A percentile compares a stretch with the other conserved stretches of the same genome.
These are phyloP conservation scores for Motacilla tschutschensis DNA, from an alignment of 2,113 vertebrate genomes.

Conservation along the genomic window DNA sequence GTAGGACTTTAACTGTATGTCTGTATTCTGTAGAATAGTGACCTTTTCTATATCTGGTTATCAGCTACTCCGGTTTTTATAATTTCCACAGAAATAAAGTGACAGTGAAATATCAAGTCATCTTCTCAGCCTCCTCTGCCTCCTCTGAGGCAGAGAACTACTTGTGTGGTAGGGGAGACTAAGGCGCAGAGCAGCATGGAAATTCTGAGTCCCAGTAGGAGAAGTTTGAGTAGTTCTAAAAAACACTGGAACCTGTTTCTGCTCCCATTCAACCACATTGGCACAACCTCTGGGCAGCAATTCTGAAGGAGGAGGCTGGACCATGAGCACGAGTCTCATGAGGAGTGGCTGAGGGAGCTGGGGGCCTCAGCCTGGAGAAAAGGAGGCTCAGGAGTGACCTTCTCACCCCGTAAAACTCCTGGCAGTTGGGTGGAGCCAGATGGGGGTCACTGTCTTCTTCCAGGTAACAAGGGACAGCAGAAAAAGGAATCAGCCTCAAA, in stretches of 20 bases:
- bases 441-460: not conserved
- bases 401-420: not conserved
- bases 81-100: not conserved
- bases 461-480: too few species aligned
- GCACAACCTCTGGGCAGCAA: not conserved
- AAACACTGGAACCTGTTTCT: not conserved
- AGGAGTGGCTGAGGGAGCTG: not conserved
- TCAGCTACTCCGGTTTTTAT: not conserved
- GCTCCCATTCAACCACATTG: rapidly evolving
- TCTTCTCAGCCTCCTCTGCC: not conserved
- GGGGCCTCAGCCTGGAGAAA: not conserved
- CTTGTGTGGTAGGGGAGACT: not conserved
- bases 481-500: not conserved
- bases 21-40: not conserved
- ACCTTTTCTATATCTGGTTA: not conserved
- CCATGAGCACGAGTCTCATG: not conserved
- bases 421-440: not conserved
- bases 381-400: not conserved
- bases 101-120: not conserved
- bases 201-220: not conserved
- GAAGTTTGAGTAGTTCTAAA: not conserved
- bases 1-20: not conserved
- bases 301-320: not conserved
- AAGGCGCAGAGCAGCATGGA: not conserved
- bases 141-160: not conserved